phyloP scores from a whole-genome alignment of 2,113 vertebrate species.

The Redunca redunca region DNA sequence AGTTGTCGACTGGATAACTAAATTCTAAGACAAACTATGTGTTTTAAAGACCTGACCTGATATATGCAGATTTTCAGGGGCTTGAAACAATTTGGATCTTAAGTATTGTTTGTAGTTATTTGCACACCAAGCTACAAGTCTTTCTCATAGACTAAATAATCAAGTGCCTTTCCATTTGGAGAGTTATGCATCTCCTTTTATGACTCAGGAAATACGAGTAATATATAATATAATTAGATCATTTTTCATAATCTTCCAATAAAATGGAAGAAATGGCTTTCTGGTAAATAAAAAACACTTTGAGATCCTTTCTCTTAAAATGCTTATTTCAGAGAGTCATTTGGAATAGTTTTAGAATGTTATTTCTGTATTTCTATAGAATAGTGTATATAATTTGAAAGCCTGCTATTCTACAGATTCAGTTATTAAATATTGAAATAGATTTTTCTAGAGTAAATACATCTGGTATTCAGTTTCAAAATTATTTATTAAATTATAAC shows the following conservation, averaged over 20 bases:
- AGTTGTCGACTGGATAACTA: not conserved
- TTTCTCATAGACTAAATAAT: not conserved
- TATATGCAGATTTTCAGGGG: not conserved
- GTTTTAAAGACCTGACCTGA: not conserved
- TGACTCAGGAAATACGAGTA: not conserved
- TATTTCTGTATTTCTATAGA: constrained; percentile 58
- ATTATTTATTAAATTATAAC: constrained; percentile 54
- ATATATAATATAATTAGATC: not conserved
- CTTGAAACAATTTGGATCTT: not conserved
- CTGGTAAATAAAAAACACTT: constrained; percentile 57
- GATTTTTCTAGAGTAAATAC: constrained; percentile 35
- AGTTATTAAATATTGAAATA: constrained; percentile 38
- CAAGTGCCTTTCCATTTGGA: not conserved
- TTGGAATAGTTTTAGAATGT: constrained; percentile 60
- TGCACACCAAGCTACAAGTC: not conserved
- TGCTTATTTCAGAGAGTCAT: constrained; percentile 40
- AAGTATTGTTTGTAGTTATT: not conserved
- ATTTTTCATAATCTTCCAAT: not conserved
- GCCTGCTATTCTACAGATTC: constrained; percentile 36
- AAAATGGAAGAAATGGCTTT: constrained; percentile 46
- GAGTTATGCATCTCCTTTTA: not conserved
- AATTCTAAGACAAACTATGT: not conserved
- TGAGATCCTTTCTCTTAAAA: constrained; percentile 70
- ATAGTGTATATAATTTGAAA: constrained; percentile 37
- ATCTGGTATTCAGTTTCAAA: constrained; percentile 53